Percentiles rank a stretch among this genome's conserved stretches.
These are phyloP conservation scores for Ataeniobius toweri DNA, from an alignment of 2,797 vertebrate species.

Conservation along the genomic window DNA sequence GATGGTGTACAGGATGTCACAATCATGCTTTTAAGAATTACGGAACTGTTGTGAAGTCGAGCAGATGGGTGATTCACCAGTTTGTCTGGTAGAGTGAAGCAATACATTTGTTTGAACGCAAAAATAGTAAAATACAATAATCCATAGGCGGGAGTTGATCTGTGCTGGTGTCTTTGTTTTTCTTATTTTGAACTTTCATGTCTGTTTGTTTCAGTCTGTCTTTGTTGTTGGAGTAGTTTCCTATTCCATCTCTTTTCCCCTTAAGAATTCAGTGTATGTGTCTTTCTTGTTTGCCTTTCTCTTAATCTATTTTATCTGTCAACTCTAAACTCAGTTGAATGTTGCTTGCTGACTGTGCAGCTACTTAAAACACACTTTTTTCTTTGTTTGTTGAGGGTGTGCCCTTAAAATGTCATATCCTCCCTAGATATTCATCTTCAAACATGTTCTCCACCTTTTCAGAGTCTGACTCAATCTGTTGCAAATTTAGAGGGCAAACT, in stretches of 20 bases:
- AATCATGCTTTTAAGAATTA: constrained; percentile 40
- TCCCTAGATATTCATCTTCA: constrained; percentile 42
- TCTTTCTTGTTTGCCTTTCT: neutral
- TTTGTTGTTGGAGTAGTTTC: constrained; percentile 10
- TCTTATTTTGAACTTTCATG: constrained; percentile 13
- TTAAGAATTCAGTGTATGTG: constrained; percentile 6
- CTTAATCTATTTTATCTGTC: constrained; percentile 11
- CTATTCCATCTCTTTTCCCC: constrained; percentile 3
- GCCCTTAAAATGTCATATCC: constrained; percentile 53
- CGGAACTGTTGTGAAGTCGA: constrained; percentile 24
- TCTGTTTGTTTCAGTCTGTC: constrained; percentile 12
- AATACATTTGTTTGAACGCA: constrained; percentile 37
- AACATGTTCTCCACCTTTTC: constrained; percentile 15
- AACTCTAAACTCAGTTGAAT: constrained; percentile 2
- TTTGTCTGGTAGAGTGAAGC: constrained; percentile 25
- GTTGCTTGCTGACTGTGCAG: neutral
- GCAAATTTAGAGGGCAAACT: constrained; percentile 45
- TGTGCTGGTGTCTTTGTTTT: neutral
- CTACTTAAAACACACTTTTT: constrained; percentile 18
- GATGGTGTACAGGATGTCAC: constrained; percentile 17
- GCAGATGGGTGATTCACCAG: constrained; percentile 51
- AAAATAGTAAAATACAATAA: constrained; percentile 8
- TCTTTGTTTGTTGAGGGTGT: constrained; percentile 21
- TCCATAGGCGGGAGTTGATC: constrained; percentile 13
- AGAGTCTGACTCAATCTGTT: constrained; percentile 61